These are phyloP conservation scores for Thermophis baileyi DNA, from an alignment of 2,113 vertebrate genomes.

Conservation along the genomic window DNA sequence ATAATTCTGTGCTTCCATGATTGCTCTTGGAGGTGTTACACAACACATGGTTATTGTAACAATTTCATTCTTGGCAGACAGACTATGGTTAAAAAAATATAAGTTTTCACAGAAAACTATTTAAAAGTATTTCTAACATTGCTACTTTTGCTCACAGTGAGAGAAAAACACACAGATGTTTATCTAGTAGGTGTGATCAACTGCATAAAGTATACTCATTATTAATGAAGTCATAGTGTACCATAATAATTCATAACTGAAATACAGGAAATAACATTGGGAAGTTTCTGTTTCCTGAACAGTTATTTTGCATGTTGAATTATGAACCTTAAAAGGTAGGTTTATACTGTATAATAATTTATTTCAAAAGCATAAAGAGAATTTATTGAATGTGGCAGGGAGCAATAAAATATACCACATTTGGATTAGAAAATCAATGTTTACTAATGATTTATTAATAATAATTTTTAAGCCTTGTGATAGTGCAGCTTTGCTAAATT, in stretches of 20 bases:
- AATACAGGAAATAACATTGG: slow-evolving; percentile 19
- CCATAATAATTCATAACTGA: slow-evolving; percentile 37
- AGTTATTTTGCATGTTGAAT: slow-evolving; percentile 1
- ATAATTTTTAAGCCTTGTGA: neutral
- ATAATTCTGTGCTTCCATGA: neutral
- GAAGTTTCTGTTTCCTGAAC: slow-evolving; percentile 32
- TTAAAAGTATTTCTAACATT: neutral
- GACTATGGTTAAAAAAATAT: neutral
- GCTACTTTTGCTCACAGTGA: neutral
- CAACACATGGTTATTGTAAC: neutral
- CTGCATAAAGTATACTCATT: slow-evolving; percentile 5
- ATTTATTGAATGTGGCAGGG: neutral
- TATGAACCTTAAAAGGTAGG: neutral
- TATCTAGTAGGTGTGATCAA: neutral
- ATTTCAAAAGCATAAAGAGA: slow-evolving; percentile 17
- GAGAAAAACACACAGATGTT: neutral
- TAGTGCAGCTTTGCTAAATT: slow-evolving; percentile 13
- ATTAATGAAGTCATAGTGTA: slow-evolving; percentile 8
- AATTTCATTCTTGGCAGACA: neutral
- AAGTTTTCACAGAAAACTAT: neutral
- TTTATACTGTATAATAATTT: slow-evolving; percentile 30
- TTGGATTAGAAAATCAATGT: slow-evolving; percentile 20
- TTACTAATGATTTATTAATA: neutral
- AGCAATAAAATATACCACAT: neutral
- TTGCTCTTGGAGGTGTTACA: neutral